phyloP scores from a whole-genome alignment of 2,113 vertebrate species.

The Silurus glanis region DNA sequence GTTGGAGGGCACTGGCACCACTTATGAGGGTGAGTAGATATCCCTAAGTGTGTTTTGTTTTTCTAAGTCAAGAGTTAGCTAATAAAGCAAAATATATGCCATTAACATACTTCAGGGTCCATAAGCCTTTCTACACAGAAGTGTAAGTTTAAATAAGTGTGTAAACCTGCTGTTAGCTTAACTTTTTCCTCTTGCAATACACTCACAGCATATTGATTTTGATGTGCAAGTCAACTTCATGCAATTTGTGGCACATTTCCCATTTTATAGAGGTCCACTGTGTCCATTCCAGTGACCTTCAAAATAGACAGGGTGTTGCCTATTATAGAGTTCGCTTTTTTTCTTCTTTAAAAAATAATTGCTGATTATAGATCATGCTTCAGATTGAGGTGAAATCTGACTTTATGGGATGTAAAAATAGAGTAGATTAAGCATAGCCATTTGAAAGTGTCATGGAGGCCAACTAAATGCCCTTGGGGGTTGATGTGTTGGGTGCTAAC shows the following conservation, averaged over 20 bases:
- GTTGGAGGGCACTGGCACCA: constrained; percentile 79
- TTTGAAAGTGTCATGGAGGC: constrained; percentile 13
- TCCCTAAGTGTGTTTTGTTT: background rate
- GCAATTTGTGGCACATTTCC: background rate
- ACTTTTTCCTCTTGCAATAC: background rate
- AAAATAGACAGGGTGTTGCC: background rate
- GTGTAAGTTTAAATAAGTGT: background rate
- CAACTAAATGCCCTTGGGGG: background rate
- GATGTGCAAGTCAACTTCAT: background rate
- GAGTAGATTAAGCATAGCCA: constrained; percentile 3
- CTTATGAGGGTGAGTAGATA: constrained; percentile 78
- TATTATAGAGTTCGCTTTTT: constrained; percentile 9
- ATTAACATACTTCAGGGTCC: background rate
- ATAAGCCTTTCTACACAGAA: background rate
- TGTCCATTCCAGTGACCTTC: background rate
- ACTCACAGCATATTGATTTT: background rate
- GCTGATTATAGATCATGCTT: background rate
- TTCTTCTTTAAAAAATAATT: background rate
- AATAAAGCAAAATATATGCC: background rate
- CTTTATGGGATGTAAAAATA: constrained; percentile 29
- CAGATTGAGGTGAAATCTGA: constrained; percentile 18
- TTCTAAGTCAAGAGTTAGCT: background rate
- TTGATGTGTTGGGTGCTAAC: background rate
- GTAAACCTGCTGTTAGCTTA: background rate
- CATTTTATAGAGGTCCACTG: background rate